Percentiles rank a stretch among this genome's conserved stretches.
These are phyloP conservation scores for Drosophila emarginata DNA, from an alignment of 2,888 invertebrate genomes.

Conservation along the genomic window DNA sequence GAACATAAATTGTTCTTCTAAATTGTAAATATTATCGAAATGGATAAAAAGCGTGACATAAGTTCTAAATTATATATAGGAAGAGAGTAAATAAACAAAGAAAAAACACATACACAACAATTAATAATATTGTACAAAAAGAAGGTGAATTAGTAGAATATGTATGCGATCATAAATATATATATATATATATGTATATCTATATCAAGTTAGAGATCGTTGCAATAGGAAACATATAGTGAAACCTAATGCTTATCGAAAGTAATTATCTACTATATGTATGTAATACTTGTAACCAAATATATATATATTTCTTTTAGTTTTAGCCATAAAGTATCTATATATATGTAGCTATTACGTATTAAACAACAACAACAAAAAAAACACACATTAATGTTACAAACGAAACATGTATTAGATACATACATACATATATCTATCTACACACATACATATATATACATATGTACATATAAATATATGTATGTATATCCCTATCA, in stretches of 20 bases:
- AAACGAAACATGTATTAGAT: too few species aligned
- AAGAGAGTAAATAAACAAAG: conserved; percentile 10
- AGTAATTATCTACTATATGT: background rate
- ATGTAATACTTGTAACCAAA: background rate
- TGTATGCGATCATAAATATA: background rate
- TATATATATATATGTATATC: background rate
- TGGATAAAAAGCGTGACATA: conserved; percentile 64
- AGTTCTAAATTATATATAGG: conserved; percentile 69
- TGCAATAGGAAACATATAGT: conserved; percentile 6
- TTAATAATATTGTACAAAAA: background rate
- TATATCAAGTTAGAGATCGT: conserved; percentile 1
- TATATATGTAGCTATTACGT: background rate
- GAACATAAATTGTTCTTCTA: conserved; percentile 3
- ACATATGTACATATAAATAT: background rate
- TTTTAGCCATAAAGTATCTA: background rate
- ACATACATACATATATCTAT: background rate
- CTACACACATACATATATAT: background rate
- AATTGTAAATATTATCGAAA: conserved; percentile 36
- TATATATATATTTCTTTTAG: background rate
- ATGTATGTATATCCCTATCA: conserved; percentile 33
- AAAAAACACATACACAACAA: background rate
- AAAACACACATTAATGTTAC: background rate
- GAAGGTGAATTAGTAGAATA: conserved; percentile 3
- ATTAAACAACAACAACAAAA: background rate
- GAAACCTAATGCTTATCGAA: background rate